Evolutionary conservation across 2,888 invertebrate species (phyloP).

Genomic region (Agonopterix heracliana): DNA sequence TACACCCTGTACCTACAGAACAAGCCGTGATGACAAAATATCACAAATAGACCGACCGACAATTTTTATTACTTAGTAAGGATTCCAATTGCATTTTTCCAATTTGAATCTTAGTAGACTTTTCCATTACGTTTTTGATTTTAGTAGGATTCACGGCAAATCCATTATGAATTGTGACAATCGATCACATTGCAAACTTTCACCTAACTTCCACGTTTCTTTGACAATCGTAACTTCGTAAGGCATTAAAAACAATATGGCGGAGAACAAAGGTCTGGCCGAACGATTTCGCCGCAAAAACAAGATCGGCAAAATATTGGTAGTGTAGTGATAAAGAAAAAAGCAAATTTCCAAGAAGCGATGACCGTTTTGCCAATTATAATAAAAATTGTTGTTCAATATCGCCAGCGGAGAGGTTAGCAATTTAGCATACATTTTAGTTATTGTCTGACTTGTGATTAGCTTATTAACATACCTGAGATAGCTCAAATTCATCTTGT

Average conservation of each 20-base stretch:
- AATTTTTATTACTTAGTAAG: no score
- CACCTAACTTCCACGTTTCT: slow-evolving; percentile 47
- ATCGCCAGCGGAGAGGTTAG: slow-evolving; percentile 57
- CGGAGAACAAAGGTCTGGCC: slow-evolving; percentile 62
- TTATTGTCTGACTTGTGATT: slow-evolving; percentile 14
- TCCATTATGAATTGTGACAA: slow-evolving; percentile 21
- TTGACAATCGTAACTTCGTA: slow-evolving; percentile 31
- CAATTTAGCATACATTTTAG: slow-evolving; percentile 36
- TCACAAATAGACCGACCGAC: no score
- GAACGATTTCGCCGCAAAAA: slow-evolving; percentile 57
- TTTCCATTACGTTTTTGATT: no score
- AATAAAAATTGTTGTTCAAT: slow-evolving; percentile 68
- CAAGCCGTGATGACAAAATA: no score
- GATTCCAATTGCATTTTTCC: not conserved
- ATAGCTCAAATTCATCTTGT: no score
- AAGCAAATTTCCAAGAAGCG: slow-evolving; percentile 65
- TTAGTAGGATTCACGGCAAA: slow-evolving; percentile 16
- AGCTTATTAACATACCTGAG: not conserved
- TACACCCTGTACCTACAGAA: no score
- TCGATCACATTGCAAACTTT: slow-evolving; percentile 40
- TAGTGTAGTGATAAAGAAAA: slow-evolving; percentile 61
- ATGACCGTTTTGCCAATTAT: slow-evolving; percentile 69
- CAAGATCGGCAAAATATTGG: slow-evolving; percentile 61
- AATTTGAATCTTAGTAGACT: not conserved
- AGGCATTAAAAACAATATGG: slow-evolving; percentile 58